These are phyloP conservation scores for Pseudotriccus pelzelni DNA, from an alignment of 2,797 vertebrate species.

Conservation along the genomic window DNA sequence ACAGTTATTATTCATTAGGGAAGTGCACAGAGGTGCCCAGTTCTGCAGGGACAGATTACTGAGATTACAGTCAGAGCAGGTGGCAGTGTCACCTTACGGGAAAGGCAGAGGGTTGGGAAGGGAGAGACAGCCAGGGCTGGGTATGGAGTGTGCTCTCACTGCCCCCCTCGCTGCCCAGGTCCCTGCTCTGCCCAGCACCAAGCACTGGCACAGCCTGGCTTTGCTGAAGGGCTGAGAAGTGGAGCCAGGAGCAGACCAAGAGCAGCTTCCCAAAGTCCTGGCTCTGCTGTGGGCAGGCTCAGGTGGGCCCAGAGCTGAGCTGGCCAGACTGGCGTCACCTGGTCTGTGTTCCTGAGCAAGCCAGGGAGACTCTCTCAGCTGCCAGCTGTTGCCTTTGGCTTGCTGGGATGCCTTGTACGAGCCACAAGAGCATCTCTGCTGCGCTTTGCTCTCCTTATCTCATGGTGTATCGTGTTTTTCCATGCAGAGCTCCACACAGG, in stretches of 20 bases:
- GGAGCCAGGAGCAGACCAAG: background rate
- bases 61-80: background rate
- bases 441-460: background rate
- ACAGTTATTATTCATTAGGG: background rate
- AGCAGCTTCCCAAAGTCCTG: background rate
- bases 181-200: background rate
- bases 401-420: fast-evolving
- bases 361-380: background rate
- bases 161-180: fast-evolving
- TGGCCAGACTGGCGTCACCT: background rate
- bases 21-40: background rate
- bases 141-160: background rate
- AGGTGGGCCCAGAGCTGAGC: background rate
- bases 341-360: background rate
- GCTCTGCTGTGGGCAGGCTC: background rate
- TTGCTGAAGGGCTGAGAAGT: background rate
- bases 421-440: background rate
- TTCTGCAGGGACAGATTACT: background rate
- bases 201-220: background rate
- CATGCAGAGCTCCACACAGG: slow-evolving; percentile 92
- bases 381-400: background rate
- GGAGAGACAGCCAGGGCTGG: background rate
- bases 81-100: fast-evolving
- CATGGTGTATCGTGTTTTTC: background rate
- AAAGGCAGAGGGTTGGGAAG: background rate